Base-by-base conservation (phyloP, 64 coral and sea anemone genomes). In the Pachyseris speciosa region DNA sequence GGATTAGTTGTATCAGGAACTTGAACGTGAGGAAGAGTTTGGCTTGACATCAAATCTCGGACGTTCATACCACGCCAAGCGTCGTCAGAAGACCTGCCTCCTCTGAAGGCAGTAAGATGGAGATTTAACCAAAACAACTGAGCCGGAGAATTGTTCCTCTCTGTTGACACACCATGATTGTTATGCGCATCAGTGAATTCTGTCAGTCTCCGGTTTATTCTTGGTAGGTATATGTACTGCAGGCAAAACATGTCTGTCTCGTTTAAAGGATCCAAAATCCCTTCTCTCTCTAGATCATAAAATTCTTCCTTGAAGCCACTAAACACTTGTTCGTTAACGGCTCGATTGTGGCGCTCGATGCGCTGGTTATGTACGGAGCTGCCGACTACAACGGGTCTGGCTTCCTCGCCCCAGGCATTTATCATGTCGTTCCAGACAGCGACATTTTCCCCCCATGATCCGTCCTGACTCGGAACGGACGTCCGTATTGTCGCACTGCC, bases 151-250 rank as follows among this genome's bases (percentile, higher is more conserved):
- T 67, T 58, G 68, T 72, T 53, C 29, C 74, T 32, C 57, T 86
- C 91, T 67, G 91, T 93, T 19, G 55, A 66, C 38, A 93, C 41
- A 44, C 57, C 51, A 85, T 93, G 91, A 76, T 93, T 93, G 83
- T 93, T 87, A 83, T 84, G 86, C 37, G 73, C 72, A 63, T 50
- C 64, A 19, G 64, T 86, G 64, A 93, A 93, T 33, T 86, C 72
- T 67, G 74, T 53, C 65, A 92, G 12, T 45, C 67, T 64, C 30
- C 33, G 28, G 52, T 85, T 92, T 39, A 92, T 84, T 57, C 90
- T 92, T 73, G 83, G 90, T 17, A 92, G 52, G 70, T 64, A 92
- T 33, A 92, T 61, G 73, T 64, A 92, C 41, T 92, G 90, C 43
- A 92, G 47, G 22, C 80, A 83, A 92, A 69, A 92, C 34, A 92